Evolutionary conservation across 2,113 vertebrate genomes (phyloP), one percentile per base, ranked within the genome.

Genomic region (Australoheros scitulus): DNA sequence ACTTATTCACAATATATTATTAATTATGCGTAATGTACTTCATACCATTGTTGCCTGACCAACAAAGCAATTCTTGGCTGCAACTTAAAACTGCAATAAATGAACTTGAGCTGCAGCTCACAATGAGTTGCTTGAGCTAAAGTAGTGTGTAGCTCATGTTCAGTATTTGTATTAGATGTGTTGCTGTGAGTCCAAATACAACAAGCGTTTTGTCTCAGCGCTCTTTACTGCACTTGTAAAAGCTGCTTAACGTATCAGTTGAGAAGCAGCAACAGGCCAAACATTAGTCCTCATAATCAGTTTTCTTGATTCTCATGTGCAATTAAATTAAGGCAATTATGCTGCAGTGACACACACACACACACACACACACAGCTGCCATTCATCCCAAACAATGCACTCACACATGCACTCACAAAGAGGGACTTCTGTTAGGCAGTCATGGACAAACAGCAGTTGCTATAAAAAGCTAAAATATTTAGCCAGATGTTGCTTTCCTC

Each of bases 331-430:
- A 24, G 3, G 56, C 63, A 63, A 55, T 63, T 5, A 63, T 6
- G 1, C 17, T 11, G 1, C 52, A 77, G 47, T 0, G 41, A 81
- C 3, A 20, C 14, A 22, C 4, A 18, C 22, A 26, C 75, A 72
- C 7, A 64, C 61, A 4, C 29, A 64, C 61, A 5, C 58, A 85
- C 82, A 80, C 22, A 76, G 80, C 34, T 52, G n/a, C 11, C 50
- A 63, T 86, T 82, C 38, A 26, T 24, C 29, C 7, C 14, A 24
- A 32, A 86, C 86, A 86, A 79, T 47, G 79, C 29, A 9, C 13
- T 2, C 79, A 82, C n/a, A 56, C 65, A 70, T 5, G 2, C 17
- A 0, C 7, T 57, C 36, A 87, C 81, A 87, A 61, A 76, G 55
- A 70, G n/a, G 38, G 63, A 2, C 47, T 32, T 78, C 59, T 65